phyloP scores from a whole-genome alignment of 2,888 invertebrate genomes.

The Andrena dorsata region DNA sequence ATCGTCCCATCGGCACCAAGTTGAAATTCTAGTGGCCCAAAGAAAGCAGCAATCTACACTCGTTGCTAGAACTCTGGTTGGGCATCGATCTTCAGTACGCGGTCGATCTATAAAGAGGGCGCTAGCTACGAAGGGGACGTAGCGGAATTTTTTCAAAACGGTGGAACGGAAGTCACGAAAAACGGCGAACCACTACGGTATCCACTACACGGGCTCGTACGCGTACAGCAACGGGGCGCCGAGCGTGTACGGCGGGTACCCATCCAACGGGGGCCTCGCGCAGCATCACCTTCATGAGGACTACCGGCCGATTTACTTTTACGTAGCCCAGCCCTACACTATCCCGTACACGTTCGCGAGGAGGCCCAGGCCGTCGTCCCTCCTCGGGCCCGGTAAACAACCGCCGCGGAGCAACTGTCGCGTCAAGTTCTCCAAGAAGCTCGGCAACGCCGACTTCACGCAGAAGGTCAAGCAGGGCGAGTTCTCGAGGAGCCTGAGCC shows the following conservation, averaged over 20 bases:
- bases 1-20: too few species aligned
- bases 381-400: conserved; percentile 75
- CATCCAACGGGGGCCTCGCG: conserved; percentile 69
- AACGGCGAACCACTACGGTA: conserved; percentile 82
- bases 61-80: neutral
- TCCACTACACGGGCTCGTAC: conserved; percentile 80
- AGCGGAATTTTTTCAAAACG: conserved; percentile 67
- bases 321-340: conserved; percentile 82
- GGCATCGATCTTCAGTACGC: too few species aligned
- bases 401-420: conserved; percentile 75
- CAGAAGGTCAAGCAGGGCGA: conserved; percentile 83
- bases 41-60: too few species aligned
- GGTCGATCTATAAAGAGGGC: neutral
- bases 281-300: conserved; percentile 78
- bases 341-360: conserved; percentile 82
- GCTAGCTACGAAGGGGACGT: neutral
- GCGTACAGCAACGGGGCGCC: conserved; percentile 81
- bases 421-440: conserved; percentile 81
- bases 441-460: conserved; percentile 81
- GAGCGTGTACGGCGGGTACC: conserved; percentile 77
- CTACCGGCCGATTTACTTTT: conserved; percentile 82
- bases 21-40: too few species aligned
- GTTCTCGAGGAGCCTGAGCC: conserved; percentile 81
- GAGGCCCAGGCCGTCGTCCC: conserved; percentile 78
- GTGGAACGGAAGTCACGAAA: conserved; percentile 82